Base-by-base conservation (phyloP, 2,797 vertebrate species). In the Galagoides demidoff region DNA sequence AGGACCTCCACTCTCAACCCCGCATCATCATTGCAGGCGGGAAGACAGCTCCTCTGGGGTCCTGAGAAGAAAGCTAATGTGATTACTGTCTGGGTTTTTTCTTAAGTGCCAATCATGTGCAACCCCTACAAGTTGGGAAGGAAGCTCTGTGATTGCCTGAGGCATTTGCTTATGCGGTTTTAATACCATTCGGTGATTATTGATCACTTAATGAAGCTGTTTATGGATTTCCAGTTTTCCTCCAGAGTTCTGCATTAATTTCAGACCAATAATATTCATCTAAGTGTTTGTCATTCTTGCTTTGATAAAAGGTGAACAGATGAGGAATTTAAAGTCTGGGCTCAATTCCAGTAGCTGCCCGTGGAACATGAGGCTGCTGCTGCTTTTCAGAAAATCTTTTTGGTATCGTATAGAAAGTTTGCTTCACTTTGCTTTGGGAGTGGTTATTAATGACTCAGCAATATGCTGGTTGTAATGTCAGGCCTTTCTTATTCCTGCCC, bases 191-290 rank as follows among this genome's bases (percentile, higher is more conserved):
- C 49, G 31, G n/a, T 16, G 39, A 70, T 52, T 74, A 74, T 2
- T 2, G 81, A 78, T 49, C 55, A 3, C 14, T n/a, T 49, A 78
- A 90, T 31, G 63, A 90, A 77, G 55, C 34, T 52, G 31, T 34
- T 43, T 3, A 0, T 64, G 83, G 87, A 70, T 81, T 84, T 78
- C 73, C 52, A 45, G 45, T 2, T 79, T 94, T 25, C 31, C 43
- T 79, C 49, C 4, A 1, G 13, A 59, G 49, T 17, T 73, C n/a
- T 63, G 74, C 68, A 43, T 86, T 57, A 9, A 79, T 89, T 90
- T 95, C 57, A 84, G 64, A 85, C 49, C 87, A 92, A 87, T 43
- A 49, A 64, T 78, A 70, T 64, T 45, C 52, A 77, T 63, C 90
- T 13, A 68, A 85, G 81, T 39, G 34, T 71, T 82, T 91, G 63